A percentile compares a stretch with the other conserved stretches of the same genome.
These are phyloP conservation scores for Drosophila nigrodunni DNA, from an alignment of 1,140 invertebrate species.

Conservation along the genomic window DNA sequence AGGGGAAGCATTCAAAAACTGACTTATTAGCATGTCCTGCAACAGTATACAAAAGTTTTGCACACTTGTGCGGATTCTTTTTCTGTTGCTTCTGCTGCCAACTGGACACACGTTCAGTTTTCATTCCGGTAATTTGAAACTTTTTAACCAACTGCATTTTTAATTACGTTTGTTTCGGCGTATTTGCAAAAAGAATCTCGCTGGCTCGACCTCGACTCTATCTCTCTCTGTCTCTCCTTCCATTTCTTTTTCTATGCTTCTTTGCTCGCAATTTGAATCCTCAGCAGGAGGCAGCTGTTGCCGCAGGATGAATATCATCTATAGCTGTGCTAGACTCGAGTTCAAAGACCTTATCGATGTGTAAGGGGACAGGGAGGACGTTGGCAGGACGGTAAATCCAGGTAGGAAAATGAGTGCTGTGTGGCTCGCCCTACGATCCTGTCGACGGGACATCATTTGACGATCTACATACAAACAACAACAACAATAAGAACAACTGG, in stretches of 20 bases:
- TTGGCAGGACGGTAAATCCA: conserved; percentile 42
- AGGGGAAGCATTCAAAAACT: conserved; percentile 32
- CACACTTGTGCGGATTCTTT: conserved; percentile 72
- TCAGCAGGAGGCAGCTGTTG: conserved; percentile 63
- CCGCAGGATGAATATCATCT: conserved; percentile 60
- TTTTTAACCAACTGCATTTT: conserved; percentile 62
- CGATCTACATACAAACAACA: conserved; percentile 65
- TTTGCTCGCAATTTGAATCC: conserved; percentile 5
- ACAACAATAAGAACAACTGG: conserved; percentile 39
- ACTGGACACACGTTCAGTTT: conserved; percentile 60
- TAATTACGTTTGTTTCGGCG: conserved; percentile 75
- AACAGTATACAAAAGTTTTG: conserved; percentile 72
- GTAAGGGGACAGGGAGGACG: conserved; percentile 12
- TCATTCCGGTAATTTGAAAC: conserved; percentile 74
- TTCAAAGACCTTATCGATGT: conserved; percentile 72
- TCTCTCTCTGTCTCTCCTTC: not conserved
- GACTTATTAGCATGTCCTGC: conserved; percentile 81
- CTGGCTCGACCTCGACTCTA: not conserved
- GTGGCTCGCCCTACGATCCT: conserved; percentile 54
- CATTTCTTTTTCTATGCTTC: not conserved
- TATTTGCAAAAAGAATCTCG: conserved; percentile 35
- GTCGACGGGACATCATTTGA: conserved; percentile 69
- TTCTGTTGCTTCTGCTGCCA: conserved; percentile 4
- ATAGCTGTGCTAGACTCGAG: conserved; percentile 53
- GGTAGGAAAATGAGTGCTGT: conserved; percentile 36